Evolutionary conservation across 2,113 vertebrate genomes (phyloP).

Genomic region (Actinemys pallida): DNA sequence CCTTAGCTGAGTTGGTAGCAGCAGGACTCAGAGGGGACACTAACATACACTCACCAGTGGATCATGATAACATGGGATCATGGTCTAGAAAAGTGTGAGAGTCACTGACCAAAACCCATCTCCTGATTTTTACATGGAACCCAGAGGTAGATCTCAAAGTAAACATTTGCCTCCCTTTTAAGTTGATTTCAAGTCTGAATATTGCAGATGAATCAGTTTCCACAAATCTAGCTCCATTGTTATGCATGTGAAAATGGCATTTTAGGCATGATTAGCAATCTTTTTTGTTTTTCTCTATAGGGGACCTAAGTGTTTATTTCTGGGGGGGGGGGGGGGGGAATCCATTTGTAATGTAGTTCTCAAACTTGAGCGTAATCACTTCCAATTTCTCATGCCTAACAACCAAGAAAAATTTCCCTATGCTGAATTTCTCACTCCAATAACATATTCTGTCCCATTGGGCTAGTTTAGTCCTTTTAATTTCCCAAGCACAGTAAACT

Average conservation of each 20-base stretch:
- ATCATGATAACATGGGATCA: neutral
- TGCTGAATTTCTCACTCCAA: neutral
- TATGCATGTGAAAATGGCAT: neutral
- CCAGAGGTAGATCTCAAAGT: neutral
- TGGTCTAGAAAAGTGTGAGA: neutral
- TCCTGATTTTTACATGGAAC: neutral
- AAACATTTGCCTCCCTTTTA: neutral
- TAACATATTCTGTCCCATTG: neutral
- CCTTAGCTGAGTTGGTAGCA: neutral
- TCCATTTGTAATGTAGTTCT: neutral
- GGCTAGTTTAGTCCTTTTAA: constrained; percentile 25
- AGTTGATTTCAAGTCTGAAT: neutral
- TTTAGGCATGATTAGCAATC: neutral
- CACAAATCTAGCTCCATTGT: neutral
- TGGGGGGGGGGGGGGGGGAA: neutral
- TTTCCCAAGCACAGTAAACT: constrained; percentile 38
- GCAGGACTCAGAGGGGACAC: neutral
- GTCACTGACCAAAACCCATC: neutral
- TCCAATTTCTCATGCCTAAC: neutral
- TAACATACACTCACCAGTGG: neutral
- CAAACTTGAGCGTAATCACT: neutral
- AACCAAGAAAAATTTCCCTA: neutral
- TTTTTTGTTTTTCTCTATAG: neutral
- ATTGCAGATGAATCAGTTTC: neutral
- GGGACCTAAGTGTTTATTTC: neutral